Evolutionary conservation across 2,888 invertebrate genomes (phyloP).

Genomic region (Calliphora vomitoria): DNA sequence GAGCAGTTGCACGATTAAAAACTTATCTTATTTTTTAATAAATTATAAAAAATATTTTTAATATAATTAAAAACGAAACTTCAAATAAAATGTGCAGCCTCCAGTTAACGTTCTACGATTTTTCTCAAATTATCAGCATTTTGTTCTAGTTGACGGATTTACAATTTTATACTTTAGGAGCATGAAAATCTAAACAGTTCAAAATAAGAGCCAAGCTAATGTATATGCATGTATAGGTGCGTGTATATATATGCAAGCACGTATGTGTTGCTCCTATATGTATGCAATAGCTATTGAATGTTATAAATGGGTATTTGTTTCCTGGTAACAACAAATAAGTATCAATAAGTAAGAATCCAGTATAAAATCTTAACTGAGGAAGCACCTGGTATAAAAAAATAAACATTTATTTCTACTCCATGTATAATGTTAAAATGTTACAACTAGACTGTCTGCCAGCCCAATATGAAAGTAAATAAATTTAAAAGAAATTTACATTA

Average conservation of each 20-base stretch:
- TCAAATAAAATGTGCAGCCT: too few relatives aligned
- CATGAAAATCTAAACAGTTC: too few relatives aligned
- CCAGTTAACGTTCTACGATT: too few relatives aligned
- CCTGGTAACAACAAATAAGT: slow-evolving; percentile 67
- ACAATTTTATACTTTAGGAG: too few relatives aligned
- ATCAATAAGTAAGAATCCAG: slow-evolving; percentile 55
- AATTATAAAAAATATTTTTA: too few relatives aligned
- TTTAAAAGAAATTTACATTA: slow-evolving; percentile 29
- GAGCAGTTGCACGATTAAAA: too few relatives aligned
- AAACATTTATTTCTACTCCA: slow-evolving; percentile 45
- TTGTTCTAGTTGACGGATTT: too few relatives aligned
- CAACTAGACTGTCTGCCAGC: not conserved
- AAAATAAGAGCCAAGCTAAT: too few relatives aligned
- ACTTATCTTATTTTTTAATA: too few relatives aligned
- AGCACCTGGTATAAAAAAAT: slow-evolving; percentile 50
- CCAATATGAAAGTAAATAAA: not conserved
- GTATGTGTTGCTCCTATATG: slow-evolving; percentile 22
- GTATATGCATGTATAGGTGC: too few relatives aligned
- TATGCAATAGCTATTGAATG: slow-evolving; percentile 47
- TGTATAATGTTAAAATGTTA: slow-evolving; percentile 15
- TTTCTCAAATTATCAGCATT: too few relatives aligned
- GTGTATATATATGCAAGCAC: not conserved
- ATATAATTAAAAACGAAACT: too few relatives aligned
- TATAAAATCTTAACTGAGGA: slow-evolving; percentile 52
- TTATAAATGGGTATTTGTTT: slow-evolving; percentile 67